These are phyloP conservation scores for Dermolepida albohirtum DNA, from an alignment of 2,888 invertebrate species.

Conservation along the genomic window DNA sequence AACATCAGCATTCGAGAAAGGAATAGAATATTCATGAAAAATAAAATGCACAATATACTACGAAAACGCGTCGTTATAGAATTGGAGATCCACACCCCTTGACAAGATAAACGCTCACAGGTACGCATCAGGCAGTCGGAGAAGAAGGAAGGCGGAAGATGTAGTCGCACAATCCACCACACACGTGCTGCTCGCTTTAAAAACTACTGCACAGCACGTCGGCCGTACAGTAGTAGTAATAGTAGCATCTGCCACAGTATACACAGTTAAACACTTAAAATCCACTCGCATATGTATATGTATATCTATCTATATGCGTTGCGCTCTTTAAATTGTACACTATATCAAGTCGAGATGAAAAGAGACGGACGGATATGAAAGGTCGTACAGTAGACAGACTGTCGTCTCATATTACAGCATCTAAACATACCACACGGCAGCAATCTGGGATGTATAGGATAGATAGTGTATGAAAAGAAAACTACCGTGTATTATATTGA, in stretches of 20 bases:
- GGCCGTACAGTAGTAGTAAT: slow-evolving; percentile 23
- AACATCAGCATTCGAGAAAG: neutral
- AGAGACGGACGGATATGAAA: slow-evolving; percentile 32
- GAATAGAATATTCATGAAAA: slow-evolving; percentile 3
- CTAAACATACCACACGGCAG: slow-evolving; percentile 37
- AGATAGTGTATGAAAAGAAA: slow-evolving; percentile 25
- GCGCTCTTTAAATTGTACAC: slow-evolving; percentile 47
- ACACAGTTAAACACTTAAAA: slow-evolving; percentile 52
- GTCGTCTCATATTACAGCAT: slow-evolving; percentile 33
- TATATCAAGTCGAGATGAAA: slow-evolving; percentile 41
- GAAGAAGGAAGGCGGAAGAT: slow-evolving; percentile 49
- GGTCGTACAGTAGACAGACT: slow-evolving; percentile 31
- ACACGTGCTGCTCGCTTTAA: slow-evolving; percentile 54
- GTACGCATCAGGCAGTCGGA: slow-evolving; percentile 42
- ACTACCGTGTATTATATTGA: slow-evolving; percentile 31
- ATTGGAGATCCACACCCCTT: slow-evolving; percentile 30
- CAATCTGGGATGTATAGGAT: slow-evolving; percentile 25
- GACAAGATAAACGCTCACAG: slow-evolving; percentile 45
- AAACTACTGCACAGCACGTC: slow-evolving; percentile 32
- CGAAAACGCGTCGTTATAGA: slow-evolving; percentile 1
- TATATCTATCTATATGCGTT: slow-evolving; percentile 10
- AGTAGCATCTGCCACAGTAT: slow-evolving; percentile 53
- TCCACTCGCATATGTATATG: slow-evolving; percentile 52
- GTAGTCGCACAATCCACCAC: slow-evolving; percentile 48
- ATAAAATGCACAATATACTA: neutral